A percentile compares a stretch with the other conserved stretches of the same genome.
Evolutionary conservation across 1,140 invertebrate genomes (phyloP).

Genomic region (Drosophila ficusphila): DNA sequence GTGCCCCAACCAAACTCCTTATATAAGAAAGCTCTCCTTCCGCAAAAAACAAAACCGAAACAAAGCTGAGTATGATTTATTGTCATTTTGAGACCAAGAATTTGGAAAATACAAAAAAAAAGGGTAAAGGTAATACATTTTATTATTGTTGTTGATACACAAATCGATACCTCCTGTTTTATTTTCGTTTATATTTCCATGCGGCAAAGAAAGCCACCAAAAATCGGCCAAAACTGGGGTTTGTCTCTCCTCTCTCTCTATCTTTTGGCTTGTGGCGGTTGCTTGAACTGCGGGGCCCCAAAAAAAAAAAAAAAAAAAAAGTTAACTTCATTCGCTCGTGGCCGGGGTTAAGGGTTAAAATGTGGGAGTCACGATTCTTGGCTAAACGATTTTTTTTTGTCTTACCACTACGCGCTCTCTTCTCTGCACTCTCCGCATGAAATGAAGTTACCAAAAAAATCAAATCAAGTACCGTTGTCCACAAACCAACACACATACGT

Average conservation of each 20-base stretch:
- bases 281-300: constrained; percentile 31
- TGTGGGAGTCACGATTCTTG: constrained; percentile 83
- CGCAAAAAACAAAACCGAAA: constrained; percentile 38
- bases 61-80: constrained; percentile 79
- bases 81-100: constrained; percentile 80
- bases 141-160: constrained; percentile 78
- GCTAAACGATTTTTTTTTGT: constrained; percentile 59
- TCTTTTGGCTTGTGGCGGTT: constrained; percentile 32
- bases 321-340: constrained; percentile 78
- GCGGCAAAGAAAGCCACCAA: constrained; percentile 63
- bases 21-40: constrained; percentile 47
- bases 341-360: constrained; percentile 82
- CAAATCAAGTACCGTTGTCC: constrained; percentile 77
- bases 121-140: constrained; percentile 77
- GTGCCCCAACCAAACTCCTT: constrained; percentile 20
- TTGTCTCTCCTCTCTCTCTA: constrained; percentile 3
- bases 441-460: constrained; percentile 82
- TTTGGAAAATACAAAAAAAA: constrained; percentile 56
- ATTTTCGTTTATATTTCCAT: constrained; percentile 38
- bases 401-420: constrained; percentile 59
- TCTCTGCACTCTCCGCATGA: constrained; percentile 49
- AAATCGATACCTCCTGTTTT: constrained; percentile 32
- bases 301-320: too few relatives aligned
- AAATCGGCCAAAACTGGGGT: constrained; percentile 17
- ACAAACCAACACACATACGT: constrained; percentile 40